Evolutionary conservation across 2,888 invertebrate species (phyloP), one percentile per base, ranked within the genome.

Genomic region (Cheilosia scutellata): DNA sequence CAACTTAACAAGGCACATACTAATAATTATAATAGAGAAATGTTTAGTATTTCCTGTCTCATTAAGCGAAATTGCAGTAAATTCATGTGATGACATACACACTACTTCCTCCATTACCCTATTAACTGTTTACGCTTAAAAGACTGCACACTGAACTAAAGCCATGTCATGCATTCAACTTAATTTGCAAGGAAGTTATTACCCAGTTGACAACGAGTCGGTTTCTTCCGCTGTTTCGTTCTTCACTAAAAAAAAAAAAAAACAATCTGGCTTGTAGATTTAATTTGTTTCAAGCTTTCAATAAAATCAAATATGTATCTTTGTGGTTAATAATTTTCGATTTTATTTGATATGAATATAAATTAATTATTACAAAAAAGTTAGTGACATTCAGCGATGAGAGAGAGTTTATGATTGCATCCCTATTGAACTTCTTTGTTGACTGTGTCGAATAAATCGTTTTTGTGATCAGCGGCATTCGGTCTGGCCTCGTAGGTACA

Each of bases 401-500:
- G 37, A 37, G 37, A 37, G 11, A 58, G 33, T 20, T 57, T 5
- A 37, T 11, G 9, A 51, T 4, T 51, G n/a, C 6, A 1, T 62
- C 4, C 31, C 92, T 90, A 94, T 82, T 95, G 94, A 90, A 96
- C 93, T 83, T 94, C 93, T 89, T 93, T 94, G 68, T 94, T 91
- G 5, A 95, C 94, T 87, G 93, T 92, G 89, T 96, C 95, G 83
- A 94, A 93, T 75, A 95, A 90, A 88, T 95, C 94, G 77, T 95
- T 94, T 91, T 96, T 96, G 91, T 98, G 98, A 92, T 98, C 98
- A 49, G 95, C 94, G 11, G 96, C 93, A 92, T 96, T 98, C 16
- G 98, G 97, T 77, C 95, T 93, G 0, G 96, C 93, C 93, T 99
- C 98, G 92, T 99, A 99, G 62, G 95, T 96, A 90, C 97, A 97